Percentiles rank a stretch among this genome's conserved stretches.
Evolutionary conservation across 1,140 invertebrate genomes (phyloP).

Genomic region (Stegodyphus mimosarum): DNA sequence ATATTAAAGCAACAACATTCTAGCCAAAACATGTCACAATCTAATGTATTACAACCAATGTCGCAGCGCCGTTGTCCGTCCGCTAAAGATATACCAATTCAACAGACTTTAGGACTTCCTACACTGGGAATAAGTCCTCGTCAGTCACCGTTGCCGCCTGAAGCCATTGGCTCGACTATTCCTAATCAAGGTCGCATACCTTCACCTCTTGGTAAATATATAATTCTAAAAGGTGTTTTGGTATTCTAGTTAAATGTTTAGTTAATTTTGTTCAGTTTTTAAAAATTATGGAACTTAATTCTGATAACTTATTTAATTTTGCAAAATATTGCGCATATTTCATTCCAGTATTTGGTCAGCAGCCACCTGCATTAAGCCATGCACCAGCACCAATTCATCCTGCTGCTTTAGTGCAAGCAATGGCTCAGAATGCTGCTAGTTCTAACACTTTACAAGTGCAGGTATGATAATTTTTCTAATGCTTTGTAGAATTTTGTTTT

Average conservation of each 20-base stretch:
- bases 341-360: conserved; percentile 70
- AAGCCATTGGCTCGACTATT: conserved; percentile 20
- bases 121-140: conserved; percentile 54
- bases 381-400: conserved; percentile 70
- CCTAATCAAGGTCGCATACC: conserved; percentile 65
- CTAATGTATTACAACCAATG: conserved; percentile 29
- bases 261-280: background rate
- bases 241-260: background rate
- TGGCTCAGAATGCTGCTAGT: conserved; percentile 57
- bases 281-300: background rate
- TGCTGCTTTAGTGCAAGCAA: conserved; percentile 63
- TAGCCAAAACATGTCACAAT: conserved; percentile 63
- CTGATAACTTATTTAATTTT: background rate
- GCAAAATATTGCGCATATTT: background rate
- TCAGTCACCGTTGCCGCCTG: conserved; percentile 49
- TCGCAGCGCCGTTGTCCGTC: conserved; percentile 41
- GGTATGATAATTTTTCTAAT: conserved; percentile 48
- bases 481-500: background rate
- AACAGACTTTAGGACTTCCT: conserved; percentile 48
- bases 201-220: conserved; percentile 68
- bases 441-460: conserved; percentile 64
- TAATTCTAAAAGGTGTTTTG: background rate
- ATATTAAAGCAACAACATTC: conserved; percentile 78
- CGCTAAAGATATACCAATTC: conserved; percentile 48
- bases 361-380: conserved; percentile 68